A percentile compares a stretch with the other conserved stretches of the same genome.
Evolutionary conservation across 2,113 vertebrate species (phyloP).

Genomic region (Nestor notabilis): DNA sequence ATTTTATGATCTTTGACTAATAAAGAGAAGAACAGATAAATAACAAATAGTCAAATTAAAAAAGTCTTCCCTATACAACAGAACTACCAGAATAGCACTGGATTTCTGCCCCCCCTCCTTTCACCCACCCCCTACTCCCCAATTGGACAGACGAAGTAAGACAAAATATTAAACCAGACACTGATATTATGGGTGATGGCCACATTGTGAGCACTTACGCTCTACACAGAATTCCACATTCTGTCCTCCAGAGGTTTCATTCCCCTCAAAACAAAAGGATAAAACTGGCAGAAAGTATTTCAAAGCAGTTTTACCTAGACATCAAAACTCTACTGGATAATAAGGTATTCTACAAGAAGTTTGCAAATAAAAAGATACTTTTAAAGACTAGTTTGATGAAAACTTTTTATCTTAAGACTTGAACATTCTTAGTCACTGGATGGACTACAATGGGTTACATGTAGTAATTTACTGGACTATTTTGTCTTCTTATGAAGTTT

Average conservation of each 20-base stretch:
- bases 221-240: neutral
- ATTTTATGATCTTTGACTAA: neutral
- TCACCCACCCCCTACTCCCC: neutral
- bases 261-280: neutral
- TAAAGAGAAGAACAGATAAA: neutral
- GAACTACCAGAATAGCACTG: neutral
- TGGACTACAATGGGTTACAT: neutral
- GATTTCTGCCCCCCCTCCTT: neutral
- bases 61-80: neutral
- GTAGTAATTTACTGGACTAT: neutral
- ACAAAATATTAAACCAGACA: neutral
- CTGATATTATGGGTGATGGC: neutral
- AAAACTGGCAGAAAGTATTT: neutral
- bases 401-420: neutral
- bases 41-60: neutral
- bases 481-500: neutral
- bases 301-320: neutral
- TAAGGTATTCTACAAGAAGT: neutral
- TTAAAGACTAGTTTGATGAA: neutral
- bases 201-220: neutral
- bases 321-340: neutral
- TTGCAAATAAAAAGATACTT: neutral
- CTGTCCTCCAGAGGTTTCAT: neutral
- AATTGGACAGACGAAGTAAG: fast-evolving
- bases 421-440: neutral